phyloP scores from a whole-genome alignment of 2,113 vertebrate species.

The Sula dactylatra region DNA sequence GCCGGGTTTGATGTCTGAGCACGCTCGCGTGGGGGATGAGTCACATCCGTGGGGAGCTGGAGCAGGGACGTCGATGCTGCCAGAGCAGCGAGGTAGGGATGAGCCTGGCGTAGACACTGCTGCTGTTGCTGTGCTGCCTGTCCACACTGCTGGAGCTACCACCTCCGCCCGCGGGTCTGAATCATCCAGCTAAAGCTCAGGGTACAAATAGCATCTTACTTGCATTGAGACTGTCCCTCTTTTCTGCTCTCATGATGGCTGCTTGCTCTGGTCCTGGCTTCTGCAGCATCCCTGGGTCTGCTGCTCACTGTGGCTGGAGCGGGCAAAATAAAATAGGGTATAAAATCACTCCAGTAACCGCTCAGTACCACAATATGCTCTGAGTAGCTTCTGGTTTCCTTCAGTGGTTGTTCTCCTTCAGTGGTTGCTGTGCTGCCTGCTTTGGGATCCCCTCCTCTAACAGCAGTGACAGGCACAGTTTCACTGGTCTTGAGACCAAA shows the following conservation, averaged over 20 bases:
- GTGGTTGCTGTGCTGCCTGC: neutral
- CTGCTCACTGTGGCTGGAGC: neutral
- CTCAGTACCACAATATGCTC: fast-evolving
- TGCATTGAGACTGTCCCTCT: fast-evolving
- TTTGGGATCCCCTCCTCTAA: neutral
- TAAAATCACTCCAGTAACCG: fast-evolving
- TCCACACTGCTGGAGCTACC: neutral
- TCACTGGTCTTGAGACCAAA: fast-evolving
- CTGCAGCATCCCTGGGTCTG: neutral
- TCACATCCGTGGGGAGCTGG: neutral
- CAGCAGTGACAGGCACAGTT: neutral
- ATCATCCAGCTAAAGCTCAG: fast-evolving
- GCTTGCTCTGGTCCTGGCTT: neutral
- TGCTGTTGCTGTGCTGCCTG: neutral
- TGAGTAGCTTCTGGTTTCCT: neutral
- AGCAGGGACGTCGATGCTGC: neutral
- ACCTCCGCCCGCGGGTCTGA: neutral
- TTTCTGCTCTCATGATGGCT: fast-evolving
- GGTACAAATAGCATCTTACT: fast-evolving
- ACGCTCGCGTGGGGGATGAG: neutral
- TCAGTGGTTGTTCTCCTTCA: fast-evolving
- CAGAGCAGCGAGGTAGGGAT: neutral
- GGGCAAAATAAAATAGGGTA: fast-evolving
- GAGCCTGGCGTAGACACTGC: neutral
- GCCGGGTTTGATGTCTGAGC: neutral